These are phyloP conservation scores for Brachionus angularis DNA, from an alignment of 1,140 invertebrate genomes.

Conservation along the genomic window DNA sequence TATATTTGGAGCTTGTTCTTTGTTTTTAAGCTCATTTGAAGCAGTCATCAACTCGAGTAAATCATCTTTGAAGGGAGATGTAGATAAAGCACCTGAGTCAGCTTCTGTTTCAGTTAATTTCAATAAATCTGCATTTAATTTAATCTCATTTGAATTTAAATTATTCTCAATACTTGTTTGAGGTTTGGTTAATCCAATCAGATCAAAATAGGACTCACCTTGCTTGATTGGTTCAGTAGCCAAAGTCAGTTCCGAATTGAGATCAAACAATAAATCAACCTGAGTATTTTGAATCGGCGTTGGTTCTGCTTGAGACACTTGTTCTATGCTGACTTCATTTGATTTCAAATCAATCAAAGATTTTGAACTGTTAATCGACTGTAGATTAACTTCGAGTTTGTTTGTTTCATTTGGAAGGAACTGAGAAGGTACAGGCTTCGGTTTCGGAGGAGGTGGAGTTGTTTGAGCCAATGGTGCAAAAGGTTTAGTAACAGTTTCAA, in stretches of 20 bases:
- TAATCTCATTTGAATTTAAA: background rate
- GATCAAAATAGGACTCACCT: constrained; percentile 29
- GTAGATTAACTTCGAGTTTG: background rate
- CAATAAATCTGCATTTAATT: background rate
- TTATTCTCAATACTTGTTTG: background rate
- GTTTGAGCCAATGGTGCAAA: background rate
- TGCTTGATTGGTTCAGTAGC: background rate
- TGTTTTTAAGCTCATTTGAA: background rate
- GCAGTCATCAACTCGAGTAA: no score
- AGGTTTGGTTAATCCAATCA: constrained; percentile 9
- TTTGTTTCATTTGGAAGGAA: background rate
- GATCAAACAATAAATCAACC: constrained; percentile 29
- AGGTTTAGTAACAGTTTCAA: constrained; percentile 18
- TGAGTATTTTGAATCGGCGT: background rate
- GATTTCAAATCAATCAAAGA: constrained; percentile 31
- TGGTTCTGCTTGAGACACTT: background rate
- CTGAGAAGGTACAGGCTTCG: constrained; percentile 5
- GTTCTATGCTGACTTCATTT: constrained; percentile 6
- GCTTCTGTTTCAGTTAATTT: no score
- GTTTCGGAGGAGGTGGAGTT: background rate
- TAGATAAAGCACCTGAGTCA: no score
- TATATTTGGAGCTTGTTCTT: background rate
- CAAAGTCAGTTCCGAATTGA: background rate
- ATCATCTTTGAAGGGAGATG: no score
- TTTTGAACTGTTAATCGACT: constrained; percentile 15